These are phyloP conservation scores for Lethrus apterus DNA, from an alignment of 1,140 invertebrate species.

Conservation along the genomic window DNA sequence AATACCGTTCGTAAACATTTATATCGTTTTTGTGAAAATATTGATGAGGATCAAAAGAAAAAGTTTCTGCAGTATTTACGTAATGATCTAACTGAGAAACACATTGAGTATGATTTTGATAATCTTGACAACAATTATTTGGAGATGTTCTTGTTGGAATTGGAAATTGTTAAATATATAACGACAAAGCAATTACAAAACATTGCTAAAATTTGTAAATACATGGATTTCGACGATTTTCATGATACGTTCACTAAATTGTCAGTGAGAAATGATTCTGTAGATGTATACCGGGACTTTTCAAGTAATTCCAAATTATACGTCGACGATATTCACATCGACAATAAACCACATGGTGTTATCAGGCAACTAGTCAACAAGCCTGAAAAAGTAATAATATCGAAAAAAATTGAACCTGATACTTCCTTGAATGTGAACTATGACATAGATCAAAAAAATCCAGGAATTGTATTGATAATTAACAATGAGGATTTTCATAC, in stretches of 20 bases:
- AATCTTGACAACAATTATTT: conserved; percentile 20
- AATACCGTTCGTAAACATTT: conserved; percentile 24
- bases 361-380: conserved; percentile 4
- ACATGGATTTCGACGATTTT: conserved; percentile 22
- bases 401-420: conserved; percentile 2
- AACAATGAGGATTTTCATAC: conserved; percentile 33
- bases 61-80: too few relatives aligned
- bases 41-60: conserved; percentile 16
- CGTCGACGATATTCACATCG: too few relatives aligned
- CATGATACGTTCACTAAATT: conserved; percentile 15
- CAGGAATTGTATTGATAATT: conserved; percentile 33
- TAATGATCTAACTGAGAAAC: too few relatives aligned
- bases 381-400: conserved; percentile 5
- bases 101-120: conserved; percentile 19
- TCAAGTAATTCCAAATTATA: too few relatives aligned
- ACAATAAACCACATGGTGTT: conserved; percentile 5
- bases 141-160: conserved; percentile 31
- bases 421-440: conserved; percentile 18
- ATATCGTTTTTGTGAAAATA: conserved; percentile 28
- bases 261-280: not conserved
- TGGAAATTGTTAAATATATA: conserved; percentile 23
- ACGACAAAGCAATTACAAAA: conserved; percentile 21
- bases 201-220: conserved; percentile 24
- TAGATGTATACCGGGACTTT: conserved; percentile 15
- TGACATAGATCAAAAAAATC: conserved; percentile 25